Evolutionary conservation across 2,113 vertebrate genomes (phyloP), one percentile per base, ranked within the genome.

Genomic region (Potamarius usumacintae): DNA sequence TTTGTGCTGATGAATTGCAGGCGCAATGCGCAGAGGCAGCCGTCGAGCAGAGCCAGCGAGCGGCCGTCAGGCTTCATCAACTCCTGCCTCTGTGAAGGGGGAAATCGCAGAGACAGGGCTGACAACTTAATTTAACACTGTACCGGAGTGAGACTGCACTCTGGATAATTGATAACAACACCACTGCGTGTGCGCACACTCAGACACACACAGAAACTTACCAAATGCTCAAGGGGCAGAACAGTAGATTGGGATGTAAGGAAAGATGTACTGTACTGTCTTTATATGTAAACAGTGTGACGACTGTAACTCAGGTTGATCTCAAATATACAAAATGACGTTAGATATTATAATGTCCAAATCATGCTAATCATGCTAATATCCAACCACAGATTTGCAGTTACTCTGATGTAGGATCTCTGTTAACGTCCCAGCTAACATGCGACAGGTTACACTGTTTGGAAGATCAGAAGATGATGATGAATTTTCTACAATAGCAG

Each of bases 91-190:
- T 90, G 92, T 95, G 95, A 95, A 92, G 94, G 92, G 92, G 94
- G 94, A 93, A 93, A 93, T 96, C 91, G 89, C 63, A 91, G 92
- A 95, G 94, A 96, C 94, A 94, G 94, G 91, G 89, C 96, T 96
- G 96, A 96, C 95, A 95, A 94, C 95, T 96, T 94, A 94, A 96
- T 95, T 96, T 96, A 96, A 95, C 90, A 94, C 94, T 90, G 93
- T 93, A 94, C 93, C 92, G 91, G 94, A 93, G 93, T 92, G 93
- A 93, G 93, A 94, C 94, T 91, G 93, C 53, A 93, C 92, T 90
- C 92, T 94, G 93, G 93, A 95, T 95, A 94, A 95, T 95, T 95
- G 95, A 96, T 95, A 95, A 95, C 88, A 92, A 90, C 90, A 90
- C 91, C 89, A 90, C 71, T 79, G 72, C 22, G 52, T 57, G 80